Base-by-base conservation (phyloP, 2,888 invertebrate species). In the Diadegma fenestrale region DNA sequence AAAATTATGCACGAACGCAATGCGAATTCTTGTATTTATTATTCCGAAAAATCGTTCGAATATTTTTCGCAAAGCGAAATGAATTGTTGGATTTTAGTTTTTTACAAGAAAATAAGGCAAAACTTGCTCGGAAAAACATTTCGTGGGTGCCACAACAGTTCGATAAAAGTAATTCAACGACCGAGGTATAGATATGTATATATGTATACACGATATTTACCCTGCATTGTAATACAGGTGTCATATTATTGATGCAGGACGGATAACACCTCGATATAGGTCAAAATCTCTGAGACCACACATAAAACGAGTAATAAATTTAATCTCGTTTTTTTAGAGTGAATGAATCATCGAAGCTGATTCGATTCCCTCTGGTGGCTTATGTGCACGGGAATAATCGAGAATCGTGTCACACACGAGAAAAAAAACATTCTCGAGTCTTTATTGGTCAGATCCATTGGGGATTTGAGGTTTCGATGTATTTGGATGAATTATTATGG, bases 161-260 rank as follows among this genome's bases (percentile, higher is more conserved):
- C 19, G 69, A 61, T 58, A 75, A 84, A 75, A 58, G 33, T 30
- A n/a, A 22, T 69, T 61, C 68, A 8, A 22, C 37, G 68, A 58
- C 51, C 37, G 48, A 63, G 10, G 22, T 17, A 51, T 66, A 10
- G 5, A 30, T 58, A 45, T 33, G 12, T 71, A 68, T 14, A 58
- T 41, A 43, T 19, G 22, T 63, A 78, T 68, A 51, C 17, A 17
- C 14, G 54, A 68, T 73, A 82, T 83, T 83, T 79, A 79, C 58
- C 22, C 79, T 75, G 83, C 83, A 79, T 79, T 83, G 73, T 79
- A 83, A 72, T 79, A 83, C 72, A 83, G 73, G 79, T 83, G 83
- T 73, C 82, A 64, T 82, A 68, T 80, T 80, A 80, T 80, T 73
- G 73, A 66, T 73, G 72, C 66, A 73, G 80, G 33, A 80, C 73